Percentiles rank a stretch among this genome's conserved stretches.
These are phyloP conservation scores for Premnoplex brunnescens DNA, from an alignment of 2,797 vertebrate species.

Conservation along the genomic window DNA sequence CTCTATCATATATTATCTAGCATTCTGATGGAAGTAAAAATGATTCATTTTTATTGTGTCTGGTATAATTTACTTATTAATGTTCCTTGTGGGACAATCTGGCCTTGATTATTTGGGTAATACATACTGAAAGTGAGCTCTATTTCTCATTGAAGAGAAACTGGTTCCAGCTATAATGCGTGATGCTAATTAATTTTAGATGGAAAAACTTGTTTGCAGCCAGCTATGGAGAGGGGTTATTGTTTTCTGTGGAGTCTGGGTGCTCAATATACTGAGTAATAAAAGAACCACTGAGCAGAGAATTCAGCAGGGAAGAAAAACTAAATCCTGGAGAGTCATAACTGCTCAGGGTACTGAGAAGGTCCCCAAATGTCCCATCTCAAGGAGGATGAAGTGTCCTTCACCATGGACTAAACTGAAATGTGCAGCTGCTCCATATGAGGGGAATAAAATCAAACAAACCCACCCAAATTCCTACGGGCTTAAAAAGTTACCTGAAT, in stretches of 20 bases:
- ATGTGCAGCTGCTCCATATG: not conserved
- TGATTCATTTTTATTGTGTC: slow-evolving; percentile 7
- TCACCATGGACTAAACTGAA: not conserved
- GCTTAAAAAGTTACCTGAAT: not conserved
- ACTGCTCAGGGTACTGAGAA: not conserved
- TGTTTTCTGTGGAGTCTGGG: not conserved
- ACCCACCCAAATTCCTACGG: not conserved
- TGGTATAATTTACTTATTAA: slow-evolving; percentile 6
- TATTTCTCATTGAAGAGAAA: not conserved
- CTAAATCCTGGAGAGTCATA: not conserved
- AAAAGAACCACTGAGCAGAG: not conserved
- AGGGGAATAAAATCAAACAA: too few relatives aligned
- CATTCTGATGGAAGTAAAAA: not conserved
- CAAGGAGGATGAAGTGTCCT: not conserved
- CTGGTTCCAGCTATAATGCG: not conserved
- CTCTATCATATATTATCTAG: not conserved
- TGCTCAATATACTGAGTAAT: not conserved
- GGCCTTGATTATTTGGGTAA: not conserved
- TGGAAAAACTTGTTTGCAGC: not conserved
- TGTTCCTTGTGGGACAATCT: not conserved
- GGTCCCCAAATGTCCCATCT: not conserved
- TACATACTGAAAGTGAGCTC: not conserved
- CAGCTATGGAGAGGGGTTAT: not conserved
- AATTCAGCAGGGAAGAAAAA: not conserved
- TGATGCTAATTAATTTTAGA: not conserved